Evolutionary conservation across 1,140 invertebrate species (phyloP).

Genomic region (Bemisia tabaci): DNA sequence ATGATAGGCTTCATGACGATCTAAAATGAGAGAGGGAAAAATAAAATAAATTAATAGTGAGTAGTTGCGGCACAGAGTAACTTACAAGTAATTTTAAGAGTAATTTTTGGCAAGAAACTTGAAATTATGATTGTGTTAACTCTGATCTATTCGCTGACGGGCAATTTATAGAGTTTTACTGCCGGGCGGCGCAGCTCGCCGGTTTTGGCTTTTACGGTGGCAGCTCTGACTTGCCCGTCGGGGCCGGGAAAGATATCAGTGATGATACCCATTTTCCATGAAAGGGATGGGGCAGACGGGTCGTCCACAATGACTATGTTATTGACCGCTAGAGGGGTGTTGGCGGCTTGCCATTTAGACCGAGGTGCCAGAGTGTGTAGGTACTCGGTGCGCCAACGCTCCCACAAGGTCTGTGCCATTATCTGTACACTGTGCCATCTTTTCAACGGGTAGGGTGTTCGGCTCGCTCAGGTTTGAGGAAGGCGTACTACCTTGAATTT

Average conservation of each 20-base stretch:
- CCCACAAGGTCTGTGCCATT: slow-evolving; percentile 18
- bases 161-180: background rate
- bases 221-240: background rate
- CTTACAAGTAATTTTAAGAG: too few species aligned
- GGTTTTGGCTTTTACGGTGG: background rate
- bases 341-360: slow-evolving; percentile 20
- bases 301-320: slow-evolving; percentile 11
- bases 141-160: too few species aligned
- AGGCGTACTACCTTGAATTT: too few species aligned
- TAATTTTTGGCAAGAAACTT: too few species aligned
- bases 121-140: too few species aligned
- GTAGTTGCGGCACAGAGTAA: too few species aligned
- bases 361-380: slow-evolving; percentile 22
- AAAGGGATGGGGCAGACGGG: background rate
- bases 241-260: background rate
- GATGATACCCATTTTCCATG: slow-evolving; percentile 7
- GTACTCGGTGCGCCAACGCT: slow-evolving; percentile 28
- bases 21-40: too few species aligned
- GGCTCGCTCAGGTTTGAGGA: too few species aligned
- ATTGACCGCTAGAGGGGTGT: background rate
- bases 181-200: background rate
- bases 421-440: background rate
- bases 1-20: too few species aligned
- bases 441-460: too few species aligned
- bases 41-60: too few species aligned